phyloP scores from a whole-genome alignment of 2,797 vertebrate genomes.

The Hirundo rustica region DNA sequence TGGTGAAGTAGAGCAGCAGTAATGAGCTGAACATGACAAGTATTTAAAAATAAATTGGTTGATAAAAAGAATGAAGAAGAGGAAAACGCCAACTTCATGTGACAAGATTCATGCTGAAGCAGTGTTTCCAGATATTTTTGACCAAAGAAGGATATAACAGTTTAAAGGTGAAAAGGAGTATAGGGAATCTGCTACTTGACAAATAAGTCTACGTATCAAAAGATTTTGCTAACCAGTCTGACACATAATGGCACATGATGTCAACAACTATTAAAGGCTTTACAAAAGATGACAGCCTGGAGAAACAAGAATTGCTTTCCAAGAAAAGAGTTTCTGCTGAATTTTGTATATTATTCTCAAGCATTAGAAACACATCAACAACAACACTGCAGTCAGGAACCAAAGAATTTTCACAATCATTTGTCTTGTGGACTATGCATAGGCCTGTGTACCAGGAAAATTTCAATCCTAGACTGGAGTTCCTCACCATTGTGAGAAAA shows the following conservation, averaged over 20 bases:
- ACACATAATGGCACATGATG: constrained; percentile 68
- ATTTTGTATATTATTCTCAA: constrained; percentile 33
- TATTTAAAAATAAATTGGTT: constrained; percentile 70
- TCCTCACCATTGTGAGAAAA: background rate
- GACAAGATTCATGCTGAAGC: constrained; percentile 14
- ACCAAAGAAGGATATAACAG: constrained; percentile 29
- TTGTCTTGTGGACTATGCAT: background rate
- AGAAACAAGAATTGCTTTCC: constrained; percentile 65
- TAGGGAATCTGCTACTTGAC: constrained; percentile 67
- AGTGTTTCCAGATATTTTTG: constrained; percentile 37
- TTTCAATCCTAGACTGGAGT: background rate
- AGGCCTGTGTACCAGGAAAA: background rate
- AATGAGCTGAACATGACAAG: constrained; percentile 61
- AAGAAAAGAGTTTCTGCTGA: constrained; percentile 51
- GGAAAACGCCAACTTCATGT: background rate
- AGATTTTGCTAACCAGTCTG: constrained; percentile 68
- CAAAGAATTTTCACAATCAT: background rate
- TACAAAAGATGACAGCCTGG: constrained; percentile 66
- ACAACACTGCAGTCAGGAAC: background rate
- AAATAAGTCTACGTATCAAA: constrained; percentile 71
- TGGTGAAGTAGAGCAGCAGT: constrained; percentile 70
- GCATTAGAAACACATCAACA: background rate
- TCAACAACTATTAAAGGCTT: constrained; percentile 73
- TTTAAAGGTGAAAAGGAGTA: constrained; percentile 56
- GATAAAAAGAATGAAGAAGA: background rate